Evolutionary conservation across 92 coral and sea anemone species (phyloP), one percentile per base, ranked within the genome.

Genomic region (Metridium senile): DNA sequence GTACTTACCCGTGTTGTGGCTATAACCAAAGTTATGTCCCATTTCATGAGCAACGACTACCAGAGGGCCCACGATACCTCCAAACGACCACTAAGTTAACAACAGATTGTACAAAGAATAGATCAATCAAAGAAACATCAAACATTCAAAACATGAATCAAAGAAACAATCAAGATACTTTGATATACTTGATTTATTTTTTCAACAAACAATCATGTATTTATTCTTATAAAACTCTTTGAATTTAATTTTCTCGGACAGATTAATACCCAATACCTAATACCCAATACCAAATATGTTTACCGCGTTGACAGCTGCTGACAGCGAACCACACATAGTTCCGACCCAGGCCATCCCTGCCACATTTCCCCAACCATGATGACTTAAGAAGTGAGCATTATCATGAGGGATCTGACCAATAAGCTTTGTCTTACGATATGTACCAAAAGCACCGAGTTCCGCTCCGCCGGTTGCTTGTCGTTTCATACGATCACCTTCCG

Each of bases 11-110:
- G 86, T 25, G 68, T 86, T 86, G 33, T 92, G 97, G 22, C 56
- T 47, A 68, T 85, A 85, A 45, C 92, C 97, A 52, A 92, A 92
- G 86, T 92, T 92, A 69, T 92, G 97, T 34, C 97, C 97, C 97
- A 92, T 89, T 59, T 92, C 97, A 56, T 92, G 97, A 2, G 93
- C 97, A 52, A 89, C 71, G 0, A 65, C 59, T 0, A 82, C 81
- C 17, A 81, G 84, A 32, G 94, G 93, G 1, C 93, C 93, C 28
- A 81, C 63, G 26, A 89, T 54, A 13, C 79, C 67, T 9, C 65
- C 62, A 31, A 54, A 84, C 8, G 19, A 0, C 92, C 92, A 88
- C 91, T 87, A 61, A 43, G n/a, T n/a, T n/a, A n/a, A n/a, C n/a
- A n/a, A n/a, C n/a, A n/a, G n/a, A n/a, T n/a, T n/a, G n/a, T n/a